Evolutionary conservation across 2,797 vertebrate genomes (phyloP).

Genomic region (Ceyx erithaca): DNA sequence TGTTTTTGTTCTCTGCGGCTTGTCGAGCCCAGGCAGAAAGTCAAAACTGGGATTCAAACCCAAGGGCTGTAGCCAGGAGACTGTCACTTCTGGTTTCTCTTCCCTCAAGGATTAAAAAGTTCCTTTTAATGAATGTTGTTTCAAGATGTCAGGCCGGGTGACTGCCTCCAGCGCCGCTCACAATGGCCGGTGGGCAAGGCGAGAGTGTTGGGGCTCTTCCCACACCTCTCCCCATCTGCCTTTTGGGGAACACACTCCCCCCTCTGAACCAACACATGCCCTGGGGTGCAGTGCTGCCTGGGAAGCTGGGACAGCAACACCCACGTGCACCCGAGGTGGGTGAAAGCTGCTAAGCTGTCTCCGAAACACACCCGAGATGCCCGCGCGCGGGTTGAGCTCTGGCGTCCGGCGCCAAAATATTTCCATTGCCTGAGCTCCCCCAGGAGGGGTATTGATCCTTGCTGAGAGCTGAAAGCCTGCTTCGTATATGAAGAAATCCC

Average conservation of each 20-base stretch:
- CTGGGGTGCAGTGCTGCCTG: rapidly evolving
- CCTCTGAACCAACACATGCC: rapidly evolving
- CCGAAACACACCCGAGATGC: rapidly evolving
- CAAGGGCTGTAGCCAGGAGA: conserved; percentile 27
- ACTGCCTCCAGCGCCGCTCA: not conserved
- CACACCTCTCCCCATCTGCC: not conserved
- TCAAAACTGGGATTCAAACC: conserved; percentile 41
- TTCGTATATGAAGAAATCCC: conserved; percentile 58
- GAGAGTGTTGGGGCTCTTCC: not conserved
- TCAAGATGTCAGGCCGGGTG: conserved; percentile 13
- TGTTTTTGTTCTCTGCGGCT: conserved; percentile 48
- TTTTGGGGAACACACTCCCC: not conserved
- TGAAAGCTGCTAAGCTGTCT: not conserved
- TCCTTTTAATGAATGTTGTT: conserved; percentile 55
- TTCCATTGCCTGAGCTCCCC: conserved; percentile 24
- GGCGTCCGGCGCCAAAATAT: conserved; percentile 15
- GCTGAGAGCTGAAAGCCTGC: not conserved
- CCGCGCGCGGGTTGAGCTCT: not conserved
- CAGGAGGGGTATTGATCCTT: not conserved
- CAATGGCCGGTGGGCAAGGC: not conserved
- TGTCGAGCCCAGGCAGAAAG: conserved; percentile 7
- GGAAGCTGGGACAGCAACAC: rapidly evolving
- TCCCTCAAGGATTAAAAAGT: conserved; percentile 52
- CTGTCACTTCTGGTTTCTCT: conserved; percentile 45
- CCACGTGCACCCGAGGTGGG: rapidly evolving